These are phyloP conservation scores for Neoitamus cyanurus DNA, from an alignment of 2,888 invertebrate genomes.

Conservation along the genomic window DNA sequence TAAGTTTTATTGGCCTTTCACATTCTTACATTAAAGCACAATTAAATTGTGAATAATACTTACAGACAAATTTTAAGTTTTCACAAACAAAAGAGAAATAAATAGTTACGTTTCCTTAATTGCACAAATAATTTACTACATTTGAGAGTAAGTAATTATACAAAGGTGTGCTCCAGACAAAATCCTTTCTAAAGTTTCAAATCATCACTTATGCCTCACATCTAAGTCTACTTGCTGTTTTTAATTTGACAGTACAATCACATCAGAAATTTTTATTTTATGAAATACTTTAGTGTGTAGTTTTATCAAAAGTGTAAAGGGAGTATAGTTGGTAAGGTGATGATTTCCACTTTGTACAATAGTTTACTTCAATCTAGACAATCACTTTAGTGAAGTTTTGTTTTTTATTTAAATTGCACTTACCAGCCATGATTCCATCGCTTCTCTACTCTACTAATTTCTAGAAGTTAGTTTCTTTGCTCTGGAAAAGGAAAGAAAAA, in stretches of 20 bases:
- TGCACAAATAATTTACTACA: background rate
- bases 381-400: background rate
- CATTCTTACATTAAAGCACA: conserved; percentile 13
- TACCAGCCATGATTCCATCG: conserved; percentile 53
- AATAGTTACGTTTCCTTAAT: background rate
- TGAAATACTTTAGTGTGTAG: background rate
- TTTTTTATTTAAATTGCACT: conserved; percentile 54
- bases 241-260: background rate
- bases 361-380: background rate
- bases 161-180: background rate
- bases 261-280: background rate
- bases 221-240: background rate
- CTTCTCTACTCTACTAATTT: background rate
- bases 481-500: background rate
- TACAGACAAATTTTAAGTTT: background rate
- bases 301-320: background rate
- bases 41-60: conserved; percentile 7
- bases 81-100: background rate
- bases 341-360: conserved; percentile 2
- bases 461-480: background rate
- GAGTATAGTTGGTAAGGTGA: background rate
- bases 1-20: conserved; percentile 11
- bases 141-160: background rate
- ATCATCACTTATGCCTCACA: background rate
- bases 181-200: background rate